Evolutionary conservation across 2,113 vertebrate genomes (phyloP).

Genomic region (Petromus typicus): DNA sequence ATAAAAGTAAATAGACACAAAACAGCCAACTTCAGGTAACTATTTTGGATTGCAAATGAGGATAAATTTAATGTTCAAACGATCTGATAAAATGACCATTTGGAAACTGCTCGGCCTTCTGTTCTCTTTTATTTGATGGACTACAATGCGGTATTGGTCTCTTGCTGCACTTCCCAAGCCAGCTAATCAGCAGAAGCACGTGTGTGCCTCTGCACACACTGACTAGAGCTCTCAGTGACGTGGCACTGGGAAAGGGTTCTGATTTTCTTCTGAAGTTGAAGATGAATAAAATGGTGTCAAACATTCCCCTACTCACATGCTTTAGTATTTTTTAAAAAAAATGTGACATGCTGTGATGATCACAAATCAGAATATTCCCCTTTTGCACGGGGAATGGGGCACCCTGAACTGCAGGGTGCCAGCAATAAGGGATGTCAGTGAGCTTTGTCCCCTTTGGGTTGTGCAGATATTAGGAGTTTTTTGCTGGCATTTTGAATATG

Average conservation of each 20-base stretch:
- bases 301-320: constrained; percentile 88
- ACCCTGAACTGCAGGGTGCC: constrained; percentile 70
- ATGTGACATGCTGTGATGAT: constrained; percentile 76
- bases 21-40: constrained; percentile 85
- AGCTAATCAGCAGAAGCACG: constrained; percentile 82
- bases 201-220: constrained; percentile 81
- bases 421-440: constrained; percentile 79
- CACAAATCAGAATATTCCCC: constrained; percentile 57
- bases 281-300: constrained; percentile 95
- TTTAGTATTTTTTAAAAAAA: constrained; percentile 50
- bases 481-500: constrained; percentile 75
- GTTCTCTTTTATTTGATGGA: constrained; percentile 87
- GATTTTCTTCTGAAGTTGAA: constrained; percentile 99
- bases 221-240: constrained; percentile 85
- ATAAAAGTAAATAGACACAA: constrained; percentile 76
- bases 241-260: constrained; percentile 98
- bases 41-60: constrained; percentile 86
- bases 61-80: constrained; percentile 86
- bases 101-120: constrained; percentile 88
- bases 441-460: constrained; percentile 71
- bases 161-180: constrained; percentile 90
- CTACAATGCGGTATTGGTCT: constrained; percentile 86
- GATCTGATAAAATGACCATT: constrained; percentile 87
- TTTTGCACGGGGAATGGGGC: constrained; percentile 70
- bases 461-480: constrained; percentile 73